Evolutionary conservation across 2,888 invertebrate genomes (phyloP).

Genomic region (Pollenia amentaria): DNA sequence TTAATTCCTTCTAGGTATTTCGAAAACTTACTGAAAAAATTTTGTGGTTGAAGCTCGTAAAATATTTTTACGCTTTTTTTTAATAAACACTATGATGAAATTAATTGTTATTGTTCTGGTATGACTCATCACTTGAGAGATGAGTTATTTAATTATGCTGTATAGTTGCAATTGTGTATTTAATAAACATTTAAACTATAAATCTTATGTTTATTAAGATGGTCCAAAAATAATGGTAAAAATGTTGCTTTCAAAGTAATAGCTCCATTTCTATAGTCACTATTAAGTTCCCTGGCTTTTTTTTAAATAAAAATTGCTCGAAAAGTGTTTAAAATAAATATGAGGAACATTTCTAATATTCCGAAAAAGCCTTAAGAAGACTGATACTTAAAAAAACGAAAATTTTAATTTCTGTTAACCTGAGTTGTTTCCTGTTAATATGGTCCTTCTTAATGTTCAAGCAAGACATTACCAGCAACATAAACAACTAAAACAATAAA

Average conservation of each 20-base stretch:
- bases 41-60: too few relatives aligned
- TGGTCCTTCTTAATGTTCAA: neutral
- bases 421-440: neutral
- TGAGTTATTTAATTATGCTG: constrained; percentile 18
- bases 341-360: too few relatives aligned
- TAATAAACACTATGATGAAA: neutral
- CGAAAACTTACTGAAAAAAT: too few relatives aligned
- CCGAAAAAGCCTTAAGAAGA: too few relatives aligned
- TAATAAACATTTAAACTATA: neutral
- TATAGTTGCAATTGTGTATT: neutral
- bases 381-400: too few relatives aligned
- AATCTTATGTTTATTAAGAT: neutral
- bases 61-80: neutral
- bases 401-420: neutral
- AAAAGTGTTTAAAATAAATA: too few relatives aligned
- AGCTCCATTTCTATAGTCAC: too few relatives aligned
- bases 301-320: too few relatives aligned
- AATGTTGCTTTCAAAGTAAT: too few relatives aligned
- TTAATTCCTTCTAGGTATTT: too few relatives aligned
- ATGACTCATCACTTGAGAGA: constrained; percentile 4
- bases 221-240: neutral
- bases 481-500: constrained; percentile 34
- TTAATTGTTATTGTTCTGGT: neutral
- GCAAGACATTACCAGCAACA: neutral
- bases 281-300: too few relatives aligned